Evolutionary conservation across 1,140 invertebrate genomes (phyloP), one percentile per base, ranked within the genome.

Genomic region (Macrostomum lignano): DNA sequence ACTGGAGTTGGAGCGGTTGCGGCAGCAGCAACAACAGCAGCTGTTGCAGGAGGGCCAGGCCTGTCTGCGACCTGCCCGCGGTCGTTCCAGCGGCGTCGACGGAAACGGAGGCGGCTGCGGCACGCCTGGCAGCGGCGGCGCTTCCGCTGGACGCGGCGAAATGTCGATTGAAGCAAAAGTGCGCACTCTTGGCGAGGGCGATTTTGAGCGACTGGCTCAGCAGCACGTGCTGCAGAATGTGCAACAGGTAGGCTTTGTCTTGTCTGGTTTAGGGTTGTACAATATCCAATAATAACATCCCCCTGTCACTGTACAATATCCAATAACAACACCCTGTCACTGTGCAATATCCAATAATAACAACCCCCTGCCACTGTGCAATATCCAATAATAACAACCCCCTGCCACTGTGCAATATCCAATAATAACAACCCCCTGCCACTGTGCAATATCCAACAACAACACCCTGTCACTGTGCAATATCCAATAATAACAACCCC

Each of bases 151-250:
- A n/a, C n/a, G n/a, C n/a, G n/a, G n/a, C n/a, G n/a, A n/a, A n/a
- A n/a, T n/a, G n/a, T n/a, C n/a, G n/a, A n/a, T n/a, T n/a, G n/a
- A n/a, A n/a, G n/a, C n/a, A n/a, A n/a, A 28, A 9, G 26, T 28
- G 7, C 15, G 19, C 19, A 28, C 61, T 7, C 44, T 64, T 25
- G 62, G 61, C 46, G 66, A 67, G 44, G 59, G 66, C 46, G 76
- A 91, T 54, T 91, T 82, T 81, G 78, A 88, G 57, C 78, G 82
- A 46, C 50, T 86, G 31, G 78, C 86, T 46, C 78, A 86, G 48
- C 77, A 76, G 6, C 76, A 84, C 46, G 76, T 81, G 4, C 62
- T 88, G 7, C 77, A 76, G 3, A 79, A 78, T 51, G 78, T 81
- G 23, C 76, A 82, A 45, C 74, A 76, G 48, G 72, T 72, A 5